Evolutionary conservation across 2,113 vertebrate genomes (phyloP), one percentile per base, ranked within the genome.

Genomic region (Eudorcas thomsonii): DNA sequence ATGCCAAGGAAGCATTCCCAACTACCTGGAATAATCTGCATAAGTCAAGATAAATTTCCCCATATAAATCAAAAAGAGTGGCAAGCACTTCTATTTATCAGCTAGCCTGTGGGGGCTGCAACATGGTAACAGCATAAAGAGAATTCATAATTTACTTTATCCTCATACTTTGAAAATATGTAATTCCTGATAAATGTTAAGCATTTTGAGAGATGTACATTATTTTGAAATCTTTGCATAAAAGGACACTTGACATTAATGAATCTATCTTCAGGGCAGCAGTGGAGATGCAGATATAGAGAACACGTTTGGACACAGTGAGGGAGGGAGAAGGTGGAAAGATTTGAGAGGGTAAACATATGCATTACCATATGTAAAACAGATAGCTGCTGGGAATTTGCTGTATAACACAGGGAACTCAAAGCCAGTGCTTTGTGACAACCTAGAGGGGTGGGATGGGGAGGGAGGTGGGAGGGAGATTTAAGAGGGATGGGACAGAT

Each of bases 1-100:
- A 17, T 28, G 45, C 25, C 54, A 60, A 57, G 90, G 86, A 90
- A 80, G 16, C 19, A 82, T 83, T 91, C 54, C 71, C 82, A 67
- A 64, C 87, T 74, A 85, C 74, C 25, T 71, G 55, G 93, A 95
- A 85, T 81, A 91, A 30, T 74, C 45, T 82, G 36, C 64, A 52
- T 95, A 95, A 88, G 90, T 96, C 19, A 89, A 95, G 71, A 93
- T 50, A 39, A 50, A 78, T 89, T 96, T 96, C 71, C 43, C 5
- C 81, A 88, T 64, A 26, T 64, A 78, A 80, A 86, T 94, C 3
- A 33, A 94, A 95, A 97, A 82, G 3, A 21, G 21, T 91, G 39
- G 23, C 10, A 90, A 87, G 30, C 39, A 77, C 33, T 83, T 80
- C 43, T 87, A 54, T 83, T 93, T 96, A 62, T 93, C 89, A 88